Percentiles rank a stretch among this genome's conserved stretches.
These are phyloP conservation scores for Oxycera nigricornis DNA, from an alignment of 2,888 invertebrate genomes.

Conservation along the genomic window DNA sequence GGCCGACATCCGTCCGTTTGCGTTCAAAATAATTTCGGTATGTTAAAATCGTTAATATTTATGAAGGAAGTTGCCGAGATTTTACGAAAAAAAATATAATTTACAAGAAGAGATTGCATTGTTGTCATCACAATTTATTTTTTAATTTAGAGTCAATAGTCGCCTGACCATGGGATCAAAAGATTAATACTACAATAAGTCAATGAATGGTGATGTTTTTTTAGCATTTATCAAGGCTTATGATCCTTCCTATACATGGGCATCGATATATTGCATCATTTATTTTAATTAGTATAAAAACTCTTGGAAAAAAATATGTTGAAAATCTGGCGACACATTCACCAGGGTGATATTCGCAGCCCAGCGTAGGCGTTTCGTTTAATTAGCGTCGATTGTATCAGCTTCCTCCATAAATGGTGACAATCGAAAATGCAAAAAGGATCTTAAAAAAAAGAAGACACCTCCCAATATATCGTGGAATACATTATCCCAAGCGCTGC, in stretches of 20 bases:
- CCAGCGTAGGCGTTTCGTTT: not conserved
- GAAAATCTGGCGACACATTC: not conserved
- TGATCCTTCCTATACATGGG: not conserved
- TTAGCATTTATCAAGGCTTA: too few relatives aligned
- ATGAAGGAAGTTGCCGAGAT: not conserved
- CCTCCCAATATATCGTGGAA: not conserved
- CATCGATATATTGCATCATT: not conserved
- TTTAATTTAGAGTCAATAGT: too few relatives aligned
- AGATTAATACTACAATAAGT: too few relatives aligned
- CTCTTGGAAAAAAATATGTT: too few relatives aligned
- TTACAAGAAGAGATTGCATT: too few relatives aligned
- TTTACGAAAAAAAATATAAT: not conserved
- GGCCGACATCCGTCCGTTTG: not conserved
- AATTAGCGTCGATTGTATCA: conserved; percentile 1
- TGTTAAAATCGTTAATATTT: conserved; percentile 15
- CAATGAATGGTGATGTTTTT: too few relatives aligned
- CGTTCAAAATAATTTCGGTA: not conserved
- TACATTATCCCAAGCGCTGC: not conserved
- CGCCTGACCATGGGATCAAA: too few relatives aligned
- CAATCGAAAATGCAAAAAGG: not conserved
- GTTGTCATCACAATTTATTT: too few relatives aligned
- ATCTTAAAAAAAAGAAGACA: not conserved
- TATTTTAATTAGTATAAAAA: not conserved
- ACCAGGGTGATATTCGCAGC: not conserved
- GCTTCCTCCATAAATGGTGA: conserved; percentile 6